Conservation (phyloP, 1,140 invertebrate genomes). For the Protaetia brevitarsis region DNA sequence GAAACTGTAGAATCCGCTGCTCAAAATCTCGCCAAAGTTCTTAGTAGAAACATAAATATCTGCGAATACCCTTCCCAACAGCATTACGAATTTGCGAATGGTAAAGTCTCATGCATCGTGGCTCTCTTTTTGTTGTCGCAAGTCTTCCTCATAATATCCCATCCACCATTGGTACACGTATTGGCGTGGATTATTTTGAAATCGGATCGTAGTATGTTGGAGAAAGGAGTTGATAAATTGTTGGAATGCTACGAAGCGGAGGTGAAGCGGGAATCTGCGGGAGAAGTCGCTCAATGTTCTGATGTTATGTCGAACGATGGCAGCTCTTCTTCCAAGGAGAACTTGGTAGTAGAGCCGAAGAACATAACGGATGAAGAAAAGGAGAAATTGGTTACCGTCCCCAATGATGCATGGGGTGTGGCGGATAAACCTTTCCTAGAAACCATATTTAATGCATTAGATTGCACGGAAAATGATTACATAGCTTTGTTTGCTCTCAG, state of each 20-base stretch:
- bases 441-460: constrained; percentile 77
- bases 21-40: constrained; percentile 58
- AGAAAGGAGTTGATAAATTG: constrained; percentile 58
- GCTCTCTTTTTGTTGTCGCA: constrained; percentile 90
- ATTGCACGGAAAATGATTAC: constrained; percentile 92
- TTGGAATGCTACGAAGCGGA: constrained; percentile 48
- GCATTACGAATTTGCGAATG: constrained; percentile 34
- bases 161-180: constrained; percentile 82
- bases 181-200: constrained; percentile 86
- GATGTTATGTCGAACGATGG: constrained; percentile 30
- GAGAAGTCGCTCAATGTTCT: not conserved
- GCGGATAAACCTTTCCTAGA: constrained; percentile 81
- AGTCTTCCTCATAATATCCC: constrained; percentile 93
- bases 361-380: constrained; percentile 96
- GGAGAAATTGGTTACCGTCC: constrained; percentile 61
- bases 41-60: constrained; percentile 56
- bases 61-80: constrained; percentile 37
- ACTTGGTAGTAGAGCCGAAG: constrained; percentile 38
- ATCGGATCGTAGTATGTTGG: constrained; percentile 67
- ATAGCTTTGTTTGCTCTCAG: constrained; percentile 87
- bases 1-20: constrained; percentile 55
- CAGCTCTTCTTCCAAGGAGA: constrained; percentile 39
- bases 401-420: constrained; percentile 50
- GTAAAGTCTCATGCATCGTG: constrained; percentile 76
- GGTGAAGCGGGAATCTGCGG: not conserved